phyloP scores from a whole-genome alignment of 2,888 invertebrate genomes.

The Philaethria dido region DNA sequence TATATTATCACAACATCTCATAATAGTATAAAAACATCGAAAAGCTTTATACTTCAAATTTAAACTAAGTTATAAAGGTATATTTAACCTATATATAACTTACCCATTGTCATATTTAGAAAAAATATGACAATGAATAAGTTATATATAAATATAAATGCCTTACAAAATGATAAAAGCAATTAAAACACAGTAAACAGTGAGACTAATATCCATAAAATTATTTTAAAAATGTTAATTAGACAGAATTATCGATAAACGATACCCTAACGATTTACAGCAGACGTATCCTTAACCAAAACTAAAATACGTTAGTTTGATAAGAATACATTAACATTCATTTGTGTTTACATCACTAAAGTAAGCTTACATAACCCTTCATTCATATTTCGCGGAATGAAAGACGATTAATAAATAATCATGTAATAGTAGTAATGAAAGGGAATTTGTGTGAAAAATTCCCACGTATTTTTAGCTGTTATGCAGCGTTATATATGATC shows the following conservation, averaged over 20 bases:
- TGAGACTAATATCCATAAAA: slow-evolving; percentile 12
- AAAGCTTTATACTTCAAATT: no score
- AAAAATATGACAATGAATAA: no score
- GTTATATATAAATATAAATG: no score
- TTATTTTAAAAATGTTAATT: slow-evolving; percentile 36
- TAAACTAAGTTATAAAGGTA: no score
- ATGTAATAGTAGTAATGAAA: slow-evolving; percentile 33
- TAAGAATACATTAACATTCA: slow-evolving; percentile 41
- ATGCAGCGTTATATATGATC: slow-evolving; percentile 20
- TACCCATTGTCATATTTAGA: no score
- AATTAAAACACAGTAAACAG: slow-evolving; percentile 10
- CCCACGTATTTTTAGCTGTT: slow-evolving; percentile 52
- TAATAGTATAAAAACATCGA: no score
- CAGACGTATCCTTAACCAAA: slow-evolving; percentile 17
- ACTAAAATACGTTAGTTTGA: slow-evolving; percentile 32
- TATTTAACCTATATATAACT: neutral
- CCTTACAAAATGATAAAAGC: neutral
- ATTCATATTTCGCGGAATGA: slow-evolving; percentile 37
- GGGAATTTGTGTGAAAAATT: slow-evolving; percentile 47
- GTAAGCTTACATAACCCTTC: slow-evolving; percentile 32
- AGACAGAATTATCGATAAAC: slow-evolving; percentile 28
- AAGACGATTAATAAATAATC: slow-evolving; percentile 28
- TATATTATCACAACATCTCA: no score
- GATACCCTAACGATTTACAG: slow-evolving; percentile 27
- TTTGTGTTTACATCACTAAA: slow-evolving; percentile 38